Evolutionary conservation across 2,797 vertebrate genomes (phyloP).

Genomic region (Cossypha caffra): DNA sequence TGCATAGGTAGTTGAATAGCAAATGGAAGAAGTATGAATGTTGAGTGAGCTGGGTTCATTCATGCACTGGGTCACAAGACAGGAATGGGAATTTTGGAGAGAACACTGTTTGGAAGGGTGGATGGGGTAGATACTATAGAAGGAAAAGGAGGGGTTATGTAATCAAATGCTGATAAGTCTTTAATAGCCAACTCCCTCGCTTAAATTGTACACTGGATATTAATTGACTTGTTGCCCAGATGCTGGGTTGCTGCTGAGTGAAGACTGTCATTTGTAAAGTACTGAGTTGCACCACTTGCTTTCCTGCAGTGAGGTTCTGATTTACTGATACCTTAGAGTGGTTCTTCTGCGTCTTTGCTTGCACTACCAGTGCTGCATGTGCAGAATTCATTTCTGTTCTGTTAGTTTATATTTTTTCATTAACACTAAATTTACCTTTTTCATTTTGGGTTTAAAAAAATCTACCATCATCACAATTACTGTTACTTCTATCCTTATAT

Average conservation of each 20-base stretch:
- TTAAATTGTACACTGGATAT: neutral
- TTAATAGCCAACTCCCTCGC: neutral
- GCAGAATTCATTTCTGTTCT: neutral
- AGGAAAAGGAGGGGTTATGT: neutral
- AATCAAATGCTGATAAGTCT: neutral
- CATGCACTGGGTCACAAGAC: neutral
- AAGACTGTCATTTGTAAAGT: neutral
- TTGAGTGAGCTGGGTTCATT: neutral
- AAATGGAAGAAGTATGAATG: neutral
- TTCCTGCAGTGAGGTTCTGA: neutral
- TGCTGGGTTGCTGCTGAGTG: neutral
- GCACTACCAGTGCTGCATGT: neutral
- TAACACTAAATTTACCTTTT: constrained; percentile 39
- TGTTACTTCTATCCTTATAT: constrained; percentile 13
- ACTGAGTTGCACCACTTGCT: neutral
- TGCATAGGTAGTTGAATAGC: neutral
- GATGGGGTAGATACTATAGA: neutral
- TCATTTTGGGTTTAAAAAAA: constrained; percentile 13
- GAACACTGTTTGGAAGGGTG: neutral
- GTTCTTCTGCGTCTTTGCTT: neutral
- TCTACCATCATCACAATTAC: neutral
- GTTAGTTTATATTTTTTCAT: constrained; percentile 51
- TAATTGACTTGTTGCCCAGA: neutral
- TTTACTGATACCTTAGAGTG: neutral
- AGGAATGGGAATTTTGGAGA: neutral